Percentiles rank a stretch among this genome's conserved stretches.
Conservation (phyloP, 2,888 invertebrate species). For the Blomia tropicalis region DNA sequence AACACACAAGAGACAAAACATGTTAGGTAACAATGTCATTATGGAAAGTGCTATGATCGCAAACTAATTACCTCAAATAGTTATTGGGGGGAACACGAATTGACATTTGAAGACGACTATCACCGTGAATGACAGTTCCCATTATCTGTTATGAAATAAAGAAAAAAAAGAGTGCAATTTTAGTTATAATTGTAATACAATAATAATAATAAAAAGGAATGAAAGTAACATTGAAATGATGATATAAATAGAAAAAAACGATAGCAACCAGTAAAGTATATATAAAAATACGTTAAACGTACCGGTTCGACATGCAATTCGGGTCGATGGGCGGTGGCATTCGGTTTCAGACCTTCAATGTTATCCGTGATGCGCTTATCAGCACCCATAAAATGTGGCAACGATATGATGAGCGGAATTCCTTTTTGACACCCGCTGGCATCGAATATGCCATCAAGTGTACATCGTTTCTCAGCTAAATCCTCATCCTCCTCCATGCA, state of each 20-base stretch:
- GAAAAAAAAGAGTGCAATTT: background rate
- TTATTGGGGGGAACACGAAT: slow-evolving; percentile 20
- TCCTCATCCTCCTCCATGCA: slow-evolving; percentile 24
- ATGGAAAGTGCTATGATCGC: too few species aligned
- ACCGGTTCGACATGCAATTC: slow-evolving; percentile 23
- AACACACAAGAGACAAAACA: slow-evolving; percentile 20
- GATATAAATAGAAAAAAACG: background rate
- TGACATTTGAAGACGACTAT: slow-evolving; percentile 20
- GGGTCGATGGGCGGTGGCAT: slow-evolving; percentile 27
- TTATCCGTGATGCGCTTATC: slow-evolving; percentile 25
- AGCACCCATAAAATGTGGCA: slow-evolving; percentile 29
- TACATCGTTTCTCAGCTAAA: slow-evolving; percentile 2
- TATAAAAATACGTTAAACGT: background rate
- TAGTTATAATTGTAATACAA: background rate
- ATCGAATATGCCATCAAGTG: slow-evolving; percentile 20
- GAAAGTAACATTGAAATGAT: background rate
- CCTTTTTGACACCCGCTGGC: slow-evolving; percentile 22
- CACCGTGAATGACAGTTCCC: slow-evolving; percentile 22
- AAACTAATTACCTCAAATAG: slow-evolving; percentile 15
- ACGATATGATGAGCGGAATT: slow-evolving; percentile 28
- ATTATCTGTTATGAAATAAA: slow-evolving; percentile 15
- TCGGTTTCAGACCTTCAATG: slow-evolving; percentile 28
- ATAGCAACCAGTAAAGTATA: background rate
- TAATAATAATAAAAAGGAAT: background rate
- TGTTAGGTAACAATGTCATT: background rate